Evolutionary conservation across 1,140 invertebrate species (phyloP).

Genomic region (Drosophila nigrodunni): DNA sequence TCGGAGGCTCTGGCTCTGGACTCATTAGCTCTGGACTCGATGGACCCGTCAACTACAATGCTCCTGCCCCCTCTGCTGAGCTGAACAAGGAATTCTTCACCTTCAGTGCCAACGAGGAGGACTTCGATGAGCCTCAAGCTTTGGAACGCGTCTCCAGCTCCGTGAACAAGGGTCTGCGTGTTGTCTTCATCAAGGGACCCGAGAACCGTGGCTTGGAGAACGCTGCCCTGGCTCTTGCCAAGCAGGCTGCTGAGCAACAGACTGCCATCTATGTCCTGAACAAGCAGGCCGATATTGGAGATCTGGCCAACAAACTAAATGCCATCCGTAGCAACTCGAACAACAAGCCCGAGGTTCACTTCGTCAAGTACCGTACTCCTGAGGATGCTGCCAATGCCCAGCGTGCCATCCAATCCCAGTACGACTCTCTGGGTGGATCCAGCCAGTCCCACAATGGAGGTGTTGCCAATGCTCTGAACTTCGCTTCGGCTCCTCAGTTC

Average conservation of each 20-base stretch:
- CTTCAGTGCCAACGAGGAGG: conserved; percentile 68
- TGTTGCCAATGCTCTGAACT: conserved; percentile 71
- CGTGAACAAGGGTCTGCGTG: conserved; percentile 72
- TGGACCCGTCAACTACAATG: conserved; percentile 56
- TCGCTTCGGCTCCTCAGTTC: conserved; percentile 59
- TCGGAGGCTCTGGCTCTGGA: conserved; percentile 35
- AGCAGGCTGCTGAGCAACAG: conserved; percentile 75
- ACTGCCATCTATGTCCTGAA: conserved; percentile 78
- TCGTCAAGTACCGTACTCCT: conserved; percentile 72
- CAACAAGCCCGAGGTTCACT: conserved; percentile 76
- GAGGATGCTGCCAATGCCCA: conserved; percentile 75
- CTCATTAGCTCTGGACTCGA: conserved; percentile 43
- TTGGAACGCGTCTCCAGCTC: conserved; percentile 55
- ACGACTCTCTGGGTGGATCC: conserved; percentile 61
- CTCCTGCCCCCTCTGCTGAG: conserved; percentile 60
- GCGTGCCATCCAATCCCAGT: conserved; percentile 69
- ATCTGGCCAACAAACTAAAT: conserved; percentile 64
- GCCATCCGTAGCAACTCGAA: conserved; percentile 67
- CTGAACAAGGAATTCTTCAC: conserved; percentile 75
- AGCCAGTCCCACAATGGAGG: conserved; percentile 61
- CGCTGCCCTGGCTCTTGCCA: conserved; percentile 72
- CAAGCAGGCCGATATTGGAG: conserved; percentile 71
- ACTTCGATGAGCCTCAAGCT: conserved; percentile 65
- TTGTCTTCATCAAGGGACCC: conserved; percentile 79
- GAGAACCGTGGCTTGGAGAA: conserved; percentile 77